phyloP scores from a whole-genome alignment of 2,888 invertebrate genomes.

The Myopa tessellatipennis region DNA sequence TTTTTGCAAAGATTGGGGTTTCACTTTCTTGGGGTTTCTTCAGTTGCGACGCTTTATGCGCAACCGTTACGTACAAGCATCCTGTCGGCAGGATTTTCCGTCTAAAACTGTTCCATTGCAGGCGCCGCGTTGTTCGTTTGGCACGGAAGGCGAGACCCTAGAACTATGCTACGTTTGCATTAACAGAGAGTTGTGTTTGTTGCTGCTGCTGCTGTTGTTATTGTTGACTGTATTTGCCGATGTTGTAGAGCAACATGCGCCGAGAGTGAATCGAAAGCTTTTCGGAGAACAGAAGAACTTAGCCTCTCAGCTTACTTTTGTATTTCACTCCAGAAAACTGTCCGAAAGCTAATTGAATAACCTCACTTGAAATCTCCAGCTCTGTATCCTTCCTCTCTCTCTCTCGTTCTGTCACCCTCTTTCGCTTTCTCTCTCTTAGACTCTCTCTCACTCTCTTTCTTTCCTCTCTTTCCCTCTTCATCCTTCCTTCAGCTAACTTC shows the following conservation, averaged over 20 bases:
- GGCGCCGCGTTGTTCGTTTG: background rate
- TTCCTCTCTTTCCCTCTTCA: background rate
- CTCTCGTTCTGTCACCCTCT: background rate
- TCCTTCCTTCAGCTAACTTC: background rate
- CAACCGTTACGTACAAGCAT: slow-evolving; percentile 11
- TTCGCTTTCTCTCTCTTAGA: background rate
- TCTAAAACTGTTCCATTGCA: slow-evolving; percentile 24
- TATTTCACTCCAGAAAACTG: too few species aligned
- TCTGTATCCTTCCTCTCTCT: background rate
- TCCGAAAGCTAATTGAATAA: too few species aligned
- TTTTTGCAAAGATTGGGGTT: background rate
- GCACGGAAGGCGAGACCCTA: background rate
- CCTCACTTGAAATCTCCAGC: background rate
- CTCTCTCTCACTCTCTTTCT: background rate
- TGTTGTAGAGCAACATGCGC: background rate
- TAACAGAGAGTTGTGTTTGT: background rate
- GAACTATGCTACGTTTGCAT: slow-evolving; percentile 16
- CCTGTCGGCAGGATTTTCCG: slow-evolving; percentile 36
- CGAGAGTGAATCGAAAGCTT: background rate
- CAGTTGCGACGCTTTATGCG: background rate
- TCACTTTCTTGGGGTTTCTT: background rate
- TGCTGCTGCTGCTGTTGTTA: too few species aligned
- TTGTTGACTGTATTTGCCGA: too few species aligned
- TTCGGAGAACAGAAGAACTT: background rate
- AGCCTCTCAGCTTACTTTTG: too few species aligned